Conservation (phyloP, 2,888 invertebrate genomes). For the Branchellion lobata region DNA sequence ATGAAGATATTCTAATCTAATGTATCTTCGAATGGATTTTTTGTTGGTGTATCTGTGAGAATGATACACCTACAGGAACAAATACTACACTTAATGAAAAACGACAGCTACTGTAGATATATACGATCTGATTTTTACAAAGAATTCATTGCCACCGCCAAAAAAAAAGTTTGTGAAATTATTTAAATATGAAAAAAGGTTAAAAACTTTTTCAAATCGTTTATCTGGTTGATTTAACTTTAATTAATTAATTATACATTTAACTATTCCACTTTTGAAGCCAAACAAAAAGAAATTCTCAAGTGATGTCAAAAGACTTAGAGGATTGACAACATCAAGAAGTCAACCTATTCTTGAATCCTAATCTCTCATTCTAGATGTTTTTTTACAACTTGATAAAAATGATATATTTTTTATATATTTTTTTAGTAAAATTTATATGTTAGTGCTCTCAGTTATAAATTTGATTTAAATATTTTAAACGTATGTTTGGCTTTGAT, state of each 20-base stretch:
- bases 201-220: neutral
- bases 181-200: conserved; percentile 20
- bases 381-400: too few relatives aligned
- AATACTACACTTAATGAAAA: conserved; percentile 98
- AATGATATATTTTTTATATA: neutral
- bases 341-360: conserved; percentile 31
- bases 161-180: conserved; percentile 78
- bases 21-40: too few relatives aligned
- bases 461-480: too few relatives aligned
- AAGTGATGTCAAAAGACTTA: conserved; percentile 52
- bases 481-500: too few relatives aligned
- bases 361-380: neutral
- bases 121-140: conserved; percentile 97
- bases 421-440: neutral
- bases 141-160: conserved; percentile 89
- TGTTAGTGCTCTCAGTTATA: neutral
- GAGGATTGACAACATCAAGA: conserved; percentile 46
- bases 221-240: too few relatives aligned
- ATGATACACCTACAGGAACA: conserved; percentile 86
- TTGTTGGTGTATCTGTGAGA: too few relatives aligned
- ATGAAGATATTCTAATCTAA: too few relatives aligned
- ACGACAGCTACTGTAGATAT: conserved; percentile 96
- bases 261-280: too few relatives aligned
- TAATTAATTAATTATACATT: too few relatives aligned
- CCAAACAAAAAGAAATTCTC: conserved; percentile 54